Evolutionary conservation across 2,888 invertebrate species (phyloP).

Genomic region (Leptinotarsa haldemani): DNA sequence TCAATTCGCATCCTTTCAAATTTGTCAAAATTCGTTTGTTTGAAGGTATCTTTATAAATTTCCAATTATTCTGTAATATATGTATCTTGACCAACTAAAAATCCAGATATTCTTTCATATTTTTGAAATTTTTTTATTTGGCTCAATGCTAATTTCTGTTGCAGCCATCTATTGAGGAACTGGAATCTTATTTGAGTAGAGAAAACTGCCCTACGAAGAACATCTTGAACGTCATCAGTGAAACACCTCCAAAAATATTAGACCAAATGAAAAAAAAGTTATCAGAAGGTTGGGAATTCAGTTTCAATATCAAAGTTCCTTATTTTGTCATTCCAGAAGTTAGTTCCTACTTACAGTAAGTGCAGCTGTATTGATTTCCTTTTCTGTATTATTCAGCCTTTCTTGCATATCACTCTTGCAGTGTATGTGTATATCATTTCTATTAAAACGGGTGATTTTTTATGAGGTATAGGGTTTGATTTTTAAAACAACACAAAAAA

Average conservation of each 20-base stretch:
- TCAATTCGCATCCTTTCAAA: too few species aligned
- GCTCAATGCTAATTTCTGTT: slow-evolving; percentile 29
- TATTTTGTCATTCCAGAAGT: slow-evolving; percentile 81
- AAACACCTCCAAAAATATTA: slow-evolving; percentile 47
- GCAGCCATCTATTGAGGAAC: slow-evolving; percentile 54
- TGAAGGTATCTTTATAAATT: too few species aligned
- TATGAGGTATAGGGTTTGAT: too few species aligned
- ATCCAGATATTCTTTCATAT: not conserved
- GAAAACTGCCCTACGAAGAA: slow-evolving; percentile 42
- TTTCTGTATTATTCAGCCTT: too few species aligned
- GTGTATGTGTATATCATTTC: too few species aligned
- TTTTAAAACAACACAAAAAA: too few species aligned
- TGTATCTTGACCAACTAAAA: too few species aligned
- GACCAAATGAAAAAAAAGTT: slow-evolving; percentile 54
- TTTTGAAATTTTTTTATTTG: slow-evolving; percentile 20
- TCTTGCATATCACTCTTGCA: too few species aligned
- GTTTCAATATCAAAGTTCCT: slow-evolving; percentile 80
- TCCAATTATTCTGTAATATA: too few species aligned
- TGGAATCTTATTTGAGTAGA: slow-evolving; percentile 49
- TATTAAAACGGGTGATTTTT: too few species aligned
- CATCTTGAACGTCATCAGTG: slow-evolving; percentile 42
- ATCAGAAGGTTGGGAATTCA: slow-evolving; percentile 67
- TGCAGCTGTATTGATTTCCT: slow-evolving; percentile 24
- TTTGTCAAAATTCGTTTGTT: too few species aligned
- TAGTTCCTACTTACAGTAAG: slow-evolving; percentile 76